phyloP scores from a whole-genome alignment of 2,113 vertebrate genomes.

The Channa argus region DNA sequence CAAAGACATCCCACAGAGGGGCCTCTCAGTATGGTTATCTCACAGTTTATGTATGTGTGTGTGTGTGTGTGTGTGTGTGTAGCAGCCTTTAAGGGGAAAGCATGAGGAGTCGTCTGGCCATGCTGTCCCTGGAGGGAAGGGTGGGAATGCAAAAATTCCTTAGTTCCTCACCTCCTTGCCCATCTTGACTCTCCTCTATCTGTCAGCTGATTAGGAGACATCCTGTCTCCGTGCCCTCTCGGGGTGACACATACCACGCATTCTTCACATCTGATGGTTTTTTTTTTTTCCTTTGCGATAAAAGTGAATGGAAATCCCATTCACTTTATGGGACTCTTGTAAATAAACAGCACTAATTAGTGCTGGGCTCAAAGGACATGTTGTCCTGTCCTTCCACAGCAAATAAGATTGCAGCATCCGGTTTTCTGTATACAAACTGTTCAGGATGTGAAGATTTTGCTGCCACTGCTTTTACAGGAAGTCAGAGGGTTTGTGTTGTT shows the following conservation, averaged over 20 bases:
- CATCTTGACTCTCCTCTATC: constrained; percentile 8
- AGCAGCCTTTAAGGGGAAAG: constrained; percentile 23
- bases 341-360: constrained; percentile 56
- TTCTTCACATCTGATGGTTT: constrained; percentile 19
- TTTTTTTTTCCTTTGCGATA: constrained; percentile 5
- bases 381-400: background rate
- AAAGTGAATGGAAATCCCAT: constrained; percentile 46
- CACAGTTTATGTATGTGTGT: constrained; percentile 19
- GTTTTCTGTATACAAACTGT: constrained; percentile 18
- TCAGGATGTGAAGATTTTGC: constrained; percentile 5
- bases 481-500: too few relatives aligned
- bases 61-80: constrained; percentile 23
- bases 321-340: constrained; percentile 12
- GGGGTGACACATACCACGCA: constrained; percentile 14
- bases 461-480: background rate
- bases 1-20: constrained; percentile 24
- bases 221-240: constrained; percentile 25
- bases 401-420: constrained; percentile 13
- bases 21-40: constrained; percentile 11
- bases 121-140: constrained; percentile 45
- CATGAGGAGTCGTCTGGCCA: constrained; percentile 33
- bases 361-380: background rate
- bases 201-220: constrained; percentile 12
- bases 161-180: constrained; percentile 18
- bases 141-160: constrained; percentile 53